These are phyloP conservation scores for Miniopterus natalensis DNA, from an alignment of 2,113 vertebrate genomes.

Conservation along the genomic window DNA sequence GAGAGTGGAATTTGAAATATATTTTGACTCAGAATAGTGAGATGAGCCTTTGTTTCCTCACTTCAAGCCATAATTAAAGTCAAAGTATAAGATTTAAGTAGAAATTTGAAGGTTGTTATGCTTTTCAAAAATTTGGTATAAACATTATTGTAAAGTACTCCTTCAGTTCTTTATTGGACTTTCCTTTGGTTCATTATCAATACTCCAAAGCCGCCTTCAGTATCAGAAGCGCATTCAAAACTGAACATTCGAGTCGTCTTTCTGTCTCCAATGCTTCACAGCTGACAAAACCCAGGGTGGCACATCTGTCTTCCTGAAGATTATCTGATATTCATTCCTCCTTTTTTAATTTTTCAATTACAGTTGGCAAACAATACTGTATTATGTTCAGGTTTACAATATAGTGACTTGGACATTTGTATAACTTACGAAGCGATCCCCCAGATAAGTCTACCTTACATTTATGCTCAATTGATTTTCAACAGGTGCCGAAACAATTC, in stretches of 20 bases:
- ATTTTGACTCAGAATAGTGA: not conserved
- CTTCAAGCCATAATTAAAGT: slow-evolving; percentile 12
- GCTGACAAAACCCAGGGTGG: not conserved
- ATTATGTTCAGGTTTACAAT: not conserved
- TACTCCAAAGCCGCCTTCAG: not conserved
- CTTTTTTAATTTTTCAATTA: not conserved
- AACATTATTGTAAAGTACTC: not conserved
- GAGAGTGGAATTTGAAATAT: not conserved
- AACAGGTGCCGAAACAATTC: not conserved
- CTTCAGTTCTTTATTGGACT: not conserved
- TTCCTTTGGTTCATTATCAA: not conserved
- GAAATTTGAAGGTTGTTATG: not conserved
- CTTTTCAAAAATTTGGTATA: not conserved
- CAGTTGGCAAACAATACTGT: not conserved
- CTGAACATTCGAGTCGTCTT: not conserved
- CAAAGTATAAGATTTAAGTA: not conserved
- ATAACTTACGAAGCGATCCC: not conserved
- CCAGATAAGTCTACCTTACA: not conserved
- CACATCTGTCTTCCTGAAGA: not conserved
- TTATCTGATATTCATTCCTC: not conserved
- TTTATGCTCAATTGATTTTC: not conserved
- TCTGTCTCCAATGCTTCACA: not conserved
- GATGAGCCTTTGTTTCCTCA: not conserved
- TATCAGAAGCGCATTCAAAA: not conserved
- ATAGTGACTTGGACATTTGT: not conserved